Conservation (phyloP, 2,113 vertebrate genomes). For the Anas platyrhynchos region DNA sequence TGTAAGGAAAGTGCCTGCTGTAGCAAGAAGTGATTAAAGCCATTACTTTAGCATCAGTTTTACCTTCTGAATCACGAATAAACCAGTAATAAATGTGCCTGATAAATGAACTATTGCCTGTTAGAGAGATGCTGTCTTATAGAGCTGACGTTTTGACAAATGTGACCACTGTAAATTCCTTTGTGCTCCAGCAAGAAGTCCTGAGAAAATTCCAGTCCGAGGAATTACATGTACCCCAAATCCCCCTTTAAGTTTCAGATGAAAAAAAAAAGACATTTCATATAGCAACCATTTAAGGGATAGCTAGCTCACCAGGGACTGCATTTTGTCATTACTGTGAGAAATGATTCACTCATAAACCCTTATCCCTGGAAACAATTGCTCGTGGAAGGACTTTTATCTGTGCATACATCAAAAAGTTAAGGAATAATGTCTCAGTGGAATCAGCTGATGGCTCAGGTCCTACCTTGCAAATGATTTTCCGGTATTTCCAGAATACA, state of each 20-base stretch:
- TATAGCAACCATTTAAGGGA: neutral
- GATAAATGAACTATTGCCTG: neutral
- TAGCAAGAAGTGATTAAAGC: neutral
- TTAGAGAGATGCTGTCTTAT: neutral
- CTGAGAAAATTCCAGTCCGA: neutral
- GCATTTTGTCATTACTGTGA: neutral
- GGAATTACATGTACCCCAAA: neutral
- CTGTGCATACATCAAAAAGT: neutral
- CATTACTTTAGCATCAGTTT: neutral
- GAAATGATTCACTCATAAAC: neutral
- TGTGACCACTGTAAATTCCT: neutral
- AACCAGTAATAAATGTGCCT: neutral
- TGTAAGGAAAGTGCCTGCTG: neutral
- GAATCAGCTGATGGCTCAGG: neutral
- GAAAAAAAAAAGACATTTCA: neutral
- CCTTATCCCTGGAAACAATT: neutral
- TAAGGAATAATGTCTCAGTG: neutral
- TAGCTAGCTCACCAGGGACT: neutral
- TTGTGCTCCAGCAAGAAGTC: neutral
- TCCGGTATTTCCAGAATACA: neutral
- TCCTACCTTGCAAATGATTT: slow-evolving; percentile 6
- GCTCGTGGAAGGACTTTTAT: neutral
- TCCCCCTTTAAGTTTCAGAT: neutral
- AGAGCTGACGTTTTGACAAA: neutral
- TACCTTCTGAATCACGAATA: neutral